Conservation (phyloP, 2,113 vertebrate species). For the Albula goreensis region DNA sequence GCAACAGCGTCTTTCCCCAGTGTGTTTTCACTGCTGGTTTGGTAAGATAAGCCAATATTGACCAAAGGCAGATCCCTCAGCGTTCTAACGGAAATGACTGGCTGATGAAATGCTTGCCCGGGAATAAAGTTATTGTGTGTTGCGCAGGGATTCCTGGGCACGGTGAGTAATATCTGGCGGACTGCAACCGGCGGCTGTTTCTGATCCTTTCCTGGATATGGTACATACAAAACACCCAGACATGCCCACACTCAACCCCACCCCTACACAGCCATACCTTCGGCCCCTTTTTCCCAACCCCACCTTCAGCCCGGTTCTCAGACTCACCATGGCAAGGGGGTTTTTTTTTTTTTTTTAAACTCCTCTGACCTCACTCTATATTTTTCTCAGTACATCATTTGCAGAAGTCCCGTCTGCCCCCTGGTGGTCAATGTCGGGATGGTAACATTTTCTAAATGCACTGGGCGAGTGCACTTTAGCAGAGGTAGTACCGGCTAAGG, state of each 20-base stretch:
- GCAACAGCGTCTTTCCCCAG: no score
- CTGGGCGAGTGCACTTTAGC: not conserved
- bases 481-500: not conserved
- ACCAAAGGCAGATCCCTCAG: not conserved
- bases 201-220: not conserved
- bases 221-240: not conserved
- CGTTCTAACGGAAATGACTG: not conserved
- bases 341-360: not conserved
- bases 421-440: not conserved
- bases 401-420: not conserved
- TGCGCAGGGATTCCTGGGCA: not conserved
- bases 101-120: not conserved
- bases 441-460: not conserved
- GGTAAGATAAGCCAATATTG: not conserved
- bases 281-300: not conserved
- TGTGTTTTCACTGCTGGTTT: not conserved
- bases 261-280: not conserved
- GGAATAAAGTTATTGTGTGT: not conserved
- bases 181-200: not conserved
- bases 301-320: not conserved
- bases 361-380: not conserved
- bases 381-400: not conserved
- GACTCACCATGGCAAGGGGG: not conserved
- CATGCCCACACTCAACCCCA: not conserved
- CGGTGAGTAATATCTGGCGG: constrained; percentile 1